Evolutionary conservation across 2,797 vertebrate genomes (phyloP).

Genomic region (Hydrophis major): DNA sequence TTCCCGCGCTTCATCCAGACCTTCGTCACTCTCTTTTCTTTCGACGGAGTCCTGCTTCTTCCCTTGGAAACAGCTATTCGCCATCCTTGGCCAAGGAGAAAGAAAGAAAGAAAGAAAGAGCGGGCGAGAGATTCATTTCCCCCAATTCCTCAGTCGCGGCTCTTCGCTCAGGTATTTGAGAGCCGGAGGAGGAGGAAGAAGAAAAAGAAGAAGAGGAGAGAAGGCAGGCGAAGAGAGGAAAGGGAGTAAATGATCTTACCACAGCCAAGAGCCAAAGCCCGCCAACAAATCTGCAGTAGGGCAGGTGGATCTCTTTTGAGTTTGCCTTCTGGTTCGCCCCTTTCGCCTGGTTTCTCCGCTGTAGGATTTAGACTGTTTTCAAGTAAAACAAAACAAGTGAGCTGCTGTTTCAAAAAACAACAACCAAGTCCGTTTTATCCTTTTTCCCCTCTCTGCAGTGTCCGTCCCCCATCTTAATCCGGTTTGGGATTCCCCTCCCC

Average conservation of each 20-base stretch:
- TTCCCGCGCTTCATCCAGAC: constrained; percentile 16
- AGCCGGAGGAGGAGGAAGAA: constrained; percentile 59
- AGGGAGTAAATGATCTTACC: constrained; percentile 56
- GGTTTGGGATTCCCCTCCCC: constrained; percentile 12
- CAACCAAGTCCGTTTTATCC: constrained; percentile 49
- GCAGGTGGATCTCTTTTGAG: constrained; percentile 51
- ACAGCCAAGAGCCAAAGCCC: constrained; percentile 55
- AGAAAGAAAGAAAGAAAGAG: constrained; percentile 44
- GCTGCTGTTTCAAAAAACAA: constrained; percentile 36
- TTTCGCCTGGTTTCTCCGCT: constrained; percentile 57
- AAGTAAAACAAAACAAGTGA: constrained; percentile 44
- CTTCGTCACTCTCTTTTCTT: constrained; percentile 59
- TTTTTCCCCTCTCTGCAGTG: background rate
- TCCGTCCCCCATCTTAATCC: background rate
- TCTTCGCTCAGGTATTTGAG: constrained; percentile 64
- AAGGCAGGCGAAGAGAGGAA: constrained; percentile 57
- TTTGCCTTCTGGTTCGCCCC: constrained; percentile 57
- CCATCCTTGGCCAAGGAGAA: constrained; percentile 77
- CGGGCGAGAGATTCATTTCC: background rate
- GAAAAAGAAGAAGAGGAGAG: constrained; percentile 61
- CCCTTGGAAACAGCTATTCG: constrained; percentile 75
- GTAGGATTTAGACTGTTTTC: constrained; percentile 60
- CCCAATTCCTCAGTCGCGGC: constrained; percentile 62
- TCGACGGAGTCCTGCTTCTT: constrained; percentile 70
- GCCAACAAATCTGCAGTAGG: constrained; percentile 54